Base-by-base conservation (phyloP, 2,888 invertebrate species). In the Ectropis crepuscularia region DNA sequence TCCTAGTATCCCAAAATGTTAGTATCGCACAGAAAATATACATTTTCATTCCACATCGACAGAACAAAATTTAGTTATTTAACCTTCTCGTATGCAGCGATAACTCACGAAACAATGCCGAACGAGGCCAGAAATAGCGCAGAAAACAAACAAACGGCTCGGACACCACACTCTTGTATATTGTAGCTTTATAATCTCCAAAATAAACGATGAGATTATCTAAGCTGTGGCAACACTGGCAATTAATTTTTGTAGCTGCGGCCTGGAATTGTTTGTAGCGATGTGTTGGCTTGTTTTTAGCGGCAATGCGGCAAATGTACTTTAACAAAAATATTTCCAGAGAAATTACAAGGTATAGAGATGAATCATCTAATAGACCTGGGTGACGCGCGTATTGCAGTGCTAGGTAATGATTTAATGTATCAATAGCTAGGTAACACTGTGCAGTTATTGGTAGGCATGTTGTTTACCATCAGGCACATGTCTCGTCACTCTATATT, bases 41-140 rank as follows among this genome's bases (percentile, higher is more conserved):
- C 16, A 4, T 28, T 28, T 28, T 28, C 61, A 67, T 68, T 70
- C 75, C 75, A 78, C 68, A 72, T 79, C 67, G 73, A 71, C 69
- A 41, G 16, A 41, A 16, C 39, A 39, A 85, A 83, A 82, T 85
- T 85, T 84, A 79, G 80, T 82, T 83, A 80, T 80, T 81, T 85
- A 85, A 85, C 86, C 86, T 86, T 82, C 82, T 78, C 68, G 74
- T 72, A 74, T 71, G 77, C 75, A 80, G 79, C 82, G 74, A 83
- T 90, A 90, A 87, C 79, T 90, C 88, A 85, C 78, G 78, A 76
- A 87, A 89, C 90, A 90, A 89, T 89, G 85, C 85, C 83, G 80
- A 37, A 80, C 67, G 61, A 71, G 78, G 81, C 82, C 86, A 88
- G 83, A 86, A 92, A 92, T 92, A 91, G 84, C 87, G 74, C 77